These are phyloP conservation scores for Chondrosia reniformis DNA, from an alignment of 37 sponge, comb jelly and placozoan species.

Conservation along the genomic window DNA sequence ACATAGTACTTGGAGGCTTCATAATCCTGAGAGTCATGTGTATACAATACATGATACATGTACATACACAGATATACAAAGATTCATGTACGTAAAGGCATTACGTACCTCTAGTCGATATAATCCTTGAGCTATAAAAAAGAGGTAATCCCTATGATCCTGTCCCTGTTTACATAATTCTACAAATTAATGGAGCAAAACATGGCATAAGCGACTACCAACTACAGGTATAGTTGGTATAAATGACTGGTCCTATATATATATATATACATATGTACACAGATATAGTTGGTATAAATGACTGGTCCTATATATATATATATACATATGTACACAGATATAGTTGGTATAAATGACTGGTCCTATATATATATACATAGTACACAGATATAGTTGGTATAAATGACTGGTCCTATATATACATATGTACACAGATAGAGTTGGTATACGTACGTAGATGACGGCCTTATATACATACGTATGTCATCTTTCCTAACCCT, in stretches of 20 bases:
- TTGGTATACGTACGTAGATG: no score
- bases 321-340: background rate
- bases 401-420: background rate
- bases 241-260: background rate
- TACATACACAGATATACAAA: background rate
- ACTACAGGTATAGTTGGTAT: no score
- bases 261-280: background rate
- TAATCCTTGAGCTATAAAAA: conserved; percentile 64
- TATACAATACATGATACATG: background rate
- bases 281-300: background rate
- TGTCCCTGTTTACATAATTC: conserved; percentile 42
- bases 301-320: background rate
- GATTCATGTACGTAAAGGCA: background rate
- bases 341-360: background rate
- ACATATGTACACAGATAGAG: background rate
- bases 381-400: background rate
- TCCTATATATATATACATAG: background rate
- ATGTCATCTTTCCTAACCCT: no score
- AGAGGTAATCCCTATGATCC: conserved; percentile 78
- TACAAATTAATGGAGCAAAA: background rate
- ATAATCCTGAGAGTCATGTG: conserved; percentile 17
- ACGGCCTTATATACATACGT: no score
- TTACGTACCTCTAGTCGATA: conserved; percentile 70
- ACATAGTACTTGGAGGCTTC: conserved; percentile 6
- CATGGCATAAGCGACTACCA: no score